These are phyloP conservation scores for Nephrotoma flavescens DNA, from an alignment of 2,888 invertebrate species.

Conservation along the genomic window DNA sequence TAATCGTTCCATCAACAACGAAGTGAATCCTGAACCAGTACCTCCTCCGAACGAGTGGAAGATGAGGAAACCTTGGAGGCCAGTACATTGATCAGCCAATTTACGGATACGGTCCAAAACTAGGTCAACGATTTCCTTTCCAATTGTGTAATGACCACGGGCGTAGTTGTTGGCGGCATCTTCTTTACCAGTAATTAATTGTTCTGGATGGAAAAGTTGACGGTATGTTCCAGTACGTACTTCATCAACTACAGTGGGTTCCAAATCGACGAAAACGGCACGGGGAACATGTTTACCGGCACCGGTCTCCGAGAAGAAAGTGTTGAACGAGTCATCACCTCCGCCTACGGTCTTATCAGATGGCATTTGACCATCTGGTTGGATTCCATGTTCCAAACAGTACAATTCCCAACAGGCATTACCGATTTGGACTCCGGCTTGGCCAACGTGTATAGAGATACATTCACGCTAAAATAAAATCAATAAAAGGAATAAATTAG, in stretches of 20 bases:
- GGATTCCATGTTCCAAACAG: constrained; percentile 80
- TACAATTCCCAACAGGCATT: constrained; percentile 84
- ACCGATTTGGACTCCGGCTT: constrained; percentile 79
- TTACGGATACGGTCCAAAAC: constrained; percentile 78
- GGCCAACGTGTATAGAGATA: constrained; percentile 64
- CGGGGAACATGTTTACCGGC: constrained; percentile 93
- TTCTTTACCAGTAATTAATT: constrained; percentile 92
- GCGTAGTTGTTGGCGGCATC: constrained; percentile 98
- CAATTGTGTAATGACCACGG: constrained; percentile 94
- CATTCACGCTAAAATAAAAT: constrained; percentile 47
- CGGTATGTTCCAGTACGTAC: constrained; percentile 88
- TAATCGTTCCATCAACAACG: constrained; percentile 90
- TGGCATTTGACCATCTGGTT: constrained; percentile 89
- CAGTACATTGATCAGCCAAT: constrained; percentile 82
- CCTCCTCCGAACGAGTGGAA: constrained; percentile 93
- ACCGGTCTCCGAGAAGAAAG: constrained; percentile 87
- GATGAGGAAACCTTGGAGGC: constrained; percentile 83
- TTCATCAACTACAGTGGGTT: constrained; percentile 92
- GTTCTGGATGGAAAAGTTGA: constrained; percentile 94
- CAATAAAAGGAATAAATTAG: constrained; percentile 12
- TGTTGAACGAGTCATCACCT: constrained; percentile 90
- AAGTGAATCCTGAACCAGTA: constrained; percentile 92
- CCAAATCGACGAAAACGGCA: constrained; percentile 88
- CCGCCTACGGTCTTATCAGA: constrained; percentile 82
- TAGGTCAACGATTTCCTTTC: constrained; percentile 84